A percentile compares a stretch with the other conserved stretches of the same genome.
These are phyloP conservation scores for Psix sp. DNA, from an alignment of 1,140 invertebrate genomes.

Conservation along the genomic window DNA sequence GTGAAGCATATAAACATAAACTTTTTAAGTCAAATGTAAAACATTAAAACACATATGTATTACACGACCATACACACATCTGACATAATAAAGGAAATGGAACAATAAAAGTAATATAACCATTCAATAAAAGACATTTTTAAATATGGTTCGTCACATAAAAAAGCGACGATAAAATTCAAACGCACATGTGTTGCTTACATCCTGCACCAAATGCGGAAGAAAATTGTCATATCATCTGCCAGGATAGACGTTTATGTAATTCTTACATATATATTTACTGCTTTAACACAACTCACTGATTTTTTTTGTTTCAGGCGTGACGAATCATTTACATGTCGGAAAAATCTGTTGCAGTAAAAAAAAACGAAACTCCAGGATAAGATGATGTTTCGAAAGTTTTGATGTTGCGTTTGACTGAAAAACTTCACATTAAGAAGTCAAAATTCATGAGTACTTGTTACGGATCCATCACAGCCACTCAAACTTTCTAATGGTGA, in stretches of 20 bases:
- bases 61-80: constrained; percentile 25
- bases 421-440: no score
- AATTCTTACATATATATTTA: constrained; percentile 36
- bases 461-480: background rate
- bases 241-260: constrained; percentile 24
- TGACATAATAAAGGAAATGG: constrained; percentile 32
- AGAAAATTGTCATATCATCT: constrained; percentile 45
- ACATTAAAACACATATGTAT: constrained; percentile 7
- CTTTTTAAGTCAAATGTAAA: background rate
- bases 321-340: background rate
- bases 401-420: background rate
- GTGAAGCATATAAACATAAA: background rate
- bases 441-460: background rate
- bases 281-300: constrained; percentile 7
- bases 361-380: no score
- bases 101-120: constrained; percentile 11
- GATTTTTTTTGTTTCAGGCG: constrained; percentile 15
- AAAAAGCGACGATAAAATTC: constrained; percentile 43
- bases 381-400: no score
- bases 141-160: constrained; percentile 8
- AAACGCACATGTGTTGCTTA: constrained; percentile 35
- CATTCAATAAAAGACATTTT: constrained; percentile 46
- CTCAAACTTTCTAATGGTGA: no score
- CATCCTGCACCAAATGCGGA: constrained; percentile 33
- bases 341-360: no score